Conservation (phyloP, 2,888 invertebrate genomes). For the Diploptera punctata region DNA sequence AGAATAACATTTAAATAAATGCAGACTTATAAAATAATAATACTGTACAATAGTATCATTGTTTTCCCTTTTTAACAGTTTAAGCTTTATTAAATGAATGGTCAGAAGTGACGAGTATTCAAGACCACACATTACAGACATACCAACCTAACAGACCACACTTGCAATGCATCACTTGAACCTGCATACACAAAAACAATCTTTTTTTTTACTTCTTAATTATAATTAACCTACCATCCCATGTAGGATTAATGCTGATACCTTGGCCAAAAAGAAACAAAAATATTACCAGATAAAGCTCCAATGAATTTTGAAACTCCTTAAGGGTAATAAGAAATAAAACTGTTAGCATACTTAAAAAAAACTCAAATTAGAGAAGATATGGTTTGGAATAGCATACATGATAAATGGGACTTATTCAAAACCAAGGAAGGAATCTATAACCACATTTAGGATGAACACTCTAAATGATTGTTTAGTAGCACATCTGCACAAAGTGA, state of each 20-base stretch:
- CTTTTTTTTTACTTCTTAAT: background rate
- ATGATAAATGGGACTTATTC: no score
- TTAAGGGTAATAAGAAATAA: no score
- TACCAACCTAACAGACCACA: background rate
- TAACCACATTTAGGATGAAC: no score
- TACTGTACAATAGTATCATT: conserved; percentile 20
- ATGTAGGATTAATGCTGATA: no score
- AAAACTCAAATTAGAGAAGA: background rate
- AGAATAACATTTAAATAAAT: background rate
- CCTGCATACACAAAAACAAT: background rate
- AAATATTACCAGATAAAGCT: no score
- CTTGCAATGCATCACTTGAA: background rate
- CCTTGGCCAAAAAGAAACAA: no score
- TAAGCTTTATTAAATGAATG: conserved; percentile 21
- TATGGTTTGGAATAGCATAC: no score
- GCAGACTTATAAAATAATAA: conserved; percentile 8
- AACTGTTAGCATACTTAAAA: no score
- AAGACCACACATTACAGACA: background rate
- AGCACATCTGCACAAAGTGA: no score
- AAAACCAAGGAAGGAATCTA: no score
- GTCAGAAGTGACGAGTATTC: conserved; percentile 20
- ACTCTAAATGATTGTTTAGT: no score
- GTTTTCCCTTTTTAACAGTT: background rate
- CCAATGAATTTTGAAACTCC: no score
- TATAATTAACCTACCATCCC: background rate